Base-by-base conservation (phyloP, 1,140 invertebrate species). In the Bombus turneri region DNA sequence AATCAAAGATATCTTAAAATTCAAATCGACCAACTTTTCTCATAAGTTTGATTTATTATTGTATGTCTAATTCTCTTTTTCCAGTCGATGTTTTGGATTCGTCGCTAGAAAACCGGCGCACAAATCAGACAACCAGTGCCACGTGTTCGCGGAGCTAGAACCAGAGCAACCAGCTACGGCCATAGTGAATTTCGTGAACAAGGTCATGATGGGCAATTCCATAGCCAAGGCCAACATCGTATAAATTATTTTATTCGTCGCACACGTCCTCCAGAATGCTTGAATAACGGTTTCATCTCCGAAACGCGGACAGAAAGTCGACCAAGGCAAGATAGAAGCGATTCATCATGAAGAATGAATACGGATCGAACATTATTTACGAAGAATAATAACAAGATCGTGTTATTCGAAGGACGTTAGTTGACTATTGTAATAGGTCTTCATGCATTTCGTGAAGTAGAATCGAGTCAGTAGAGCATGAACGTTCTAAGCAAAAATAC, bases 161-260 rank as follows among this genome's bases (percentile, higher is more conserved):
- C 97, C 98, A 18, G 98, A 98, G 92, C 99, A 99, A 93, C 99
- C 99, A 5, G 98, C 98, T 18, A 97, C 97, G 59, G 98, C 98
- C 59, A 99, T 99, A 93, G 98, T 99, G 80, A 99, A 99, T 94
- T 99, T 99, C 95, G 98, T 99, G 57, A 98, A 98, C 93, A 99
- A 99, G 96, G 98, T 99, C 76, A 96, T 98, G 96, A 97, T 96
- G 95, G 96, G 96, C 10, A 96, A 92, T 83, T 94, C 95, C 18
- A 94, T 95, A 25, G 91, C 92, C 64, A 96, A 96, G 89, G 95
- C 96, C 2, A 96, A 96, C 86, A 96, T 96, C 81, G 95, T 96
- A 62, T 96, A 94, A 95, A 86, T 47, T 43, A 12, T 39, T 53
- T 28, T 13, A n/a, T 43, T 39, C 34, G 34, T 73, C 69, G 25